Base-by-base conservation (phyloP, 2,113 vertebrate species). In the Crypturellus undulatus region DNA sequence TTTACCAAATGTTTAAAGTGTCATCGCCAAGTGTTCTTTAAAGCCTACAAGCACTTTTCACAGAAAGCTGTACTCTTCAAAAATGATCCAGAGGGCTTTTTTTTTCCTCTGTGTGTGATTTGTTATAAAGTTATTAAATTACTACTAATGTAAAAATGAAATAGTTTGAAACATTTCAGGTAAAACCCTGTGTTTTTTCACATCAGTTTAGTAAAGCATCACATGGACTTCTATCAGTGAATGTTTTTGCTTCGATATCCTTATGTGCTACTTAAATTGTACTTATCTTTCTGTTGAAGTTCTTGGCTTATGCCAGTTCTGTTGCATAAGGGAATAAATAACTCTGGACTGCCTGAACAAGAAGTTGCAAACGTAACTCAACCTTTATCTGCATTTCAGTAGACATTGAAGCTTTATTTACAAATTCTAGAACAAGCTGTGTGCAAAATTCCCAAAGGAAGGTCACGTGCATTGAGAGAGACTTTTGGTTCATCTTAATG, bases 381-480 rank as follows among this genome's bases (percentile, higher is more conserved):
- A 25, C 36, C 52, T 91, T 76, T 90, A 69, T 58, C 6, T 9
- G 42, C 0, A 0, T 92, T 89, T 84, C 77, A 40, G 65, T 84
- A 79, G 91, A 77, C 34, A 20, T 2, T 1, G 40, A 69, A 90
- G 75, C n/a, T 95, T 89, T 65, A 59, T 92, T 92, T 87, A 38
- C 84, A 87, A 63, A 34, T 91, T 92, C 79, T 79, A 82, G 78
- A 84, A 68, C 5, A 18, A 40, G 14, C 80, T 87, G 21, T 72
- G 18, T 81, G 59, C 86, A 88, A 87, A 82, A 90, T 93, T 93
- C 70, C 40, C 36, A 4, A 51, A 22, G 81, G 81, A 92, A 72
- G 63, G 38, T 76, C 70, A 24, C 1, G 0, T 38, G 59, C 6
- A 15, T 77, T 69, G 65, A 52, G 15, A 71, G 73, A 89, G 85